Evolutionary conservation across 37 sponge, comb jelly and placozoan genomes (phyloP), one percentile per base, ranked within the genome.

Genomic region (Hexactinellida sp.): DNA sequence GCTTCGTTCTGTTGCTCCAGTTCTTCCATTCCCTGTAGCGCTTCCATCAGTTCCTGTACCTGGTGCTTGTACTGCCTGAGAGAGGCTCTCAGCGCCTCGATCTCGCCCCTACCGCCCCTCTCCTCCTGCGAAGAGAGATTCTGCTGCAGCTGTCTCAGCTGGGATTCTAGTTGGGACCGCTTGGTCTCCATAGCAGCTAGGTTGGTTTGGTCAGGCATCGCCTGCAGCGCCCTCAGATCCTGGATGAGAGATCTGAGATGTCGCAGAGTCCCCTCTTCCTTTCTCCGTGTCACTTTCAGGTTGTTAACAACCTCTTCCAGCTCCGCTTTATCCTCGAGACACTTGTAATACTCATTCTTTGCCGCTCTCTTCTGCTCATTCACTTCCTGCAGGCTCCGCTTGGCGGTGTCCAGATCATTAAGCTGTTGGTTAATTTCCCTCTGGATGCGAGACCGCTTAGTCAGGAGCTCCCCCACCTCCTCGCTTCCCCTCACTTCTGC

Each of bases 301-400:
- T 28, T 63, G 3, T 63, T 63, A n/a, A 63, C 13, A 25, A 7
- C 34, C 1, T 63, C 76, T 28, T 63, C 76, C 76, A 63, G 76
- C 21, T 63, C 76, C 13, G 30, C 76, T 63, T 63, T 63, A 7
- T 63, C 76, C 25, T 63, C 76, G 25, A n/a, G 3, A n/a, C 34
- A 63, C 76, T n/a, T 63, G 30, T 25, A 63, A n/a, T 32, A 63
- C 28, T 63, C 76, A 7, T 3, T 63, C 76, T 63, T 7, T 21
- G 76, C 76, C 1, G 5, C 13, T n/a, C 76, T 63, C 76, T 63
- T 63, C 76, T 63, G 76, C 76, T 63, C 76, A 23, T 63, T 63
- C 25, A 63, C 76, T 28, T 63, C 76, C 30, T 28, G 76, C 34
- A 63, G 34, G 76, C 76, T 32, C 25, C 25, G 34, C 13, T 28